phyloP scores from a whole-genome alignment of 2,888 invertebrate genomes.

The Hypercompe scribonia region DNA sequence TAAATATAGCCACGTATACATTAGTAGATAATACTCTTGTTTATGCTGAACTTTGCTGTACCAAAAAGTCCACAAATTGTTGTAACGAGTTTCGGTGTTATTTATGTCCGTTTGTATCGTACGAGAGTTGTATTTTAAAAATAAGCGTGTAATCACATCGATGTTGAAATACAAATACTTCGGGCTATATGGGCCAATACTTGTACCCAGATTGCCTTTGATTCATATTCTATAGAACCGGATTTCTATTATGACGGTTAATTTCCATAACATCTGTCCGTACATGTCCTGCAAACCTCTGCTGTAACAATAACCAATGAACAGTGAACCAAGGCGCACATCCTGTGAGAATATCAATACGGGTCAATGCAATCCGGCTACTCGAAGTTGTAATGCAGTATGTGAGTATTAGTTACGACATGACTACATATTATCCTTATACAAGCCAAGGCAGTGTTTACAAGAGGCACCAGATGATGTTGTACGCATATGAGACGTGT shows the following conservation, averaged over 20 bases:
- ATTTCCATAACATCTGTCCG: not conserved
- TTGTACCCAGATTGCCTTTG: not conserved
- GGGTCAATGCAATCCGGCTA: not conserved
- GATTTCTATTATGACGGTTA: not conserved
- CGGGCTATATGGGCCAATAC: too few relatives aligned
- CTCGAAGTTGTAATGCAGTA: not conserved
- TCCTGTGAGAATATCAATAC: not conserved
- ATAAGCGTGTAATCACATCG: too few relatives aligned
- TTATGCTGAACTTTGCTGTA: too few relatives aligned
- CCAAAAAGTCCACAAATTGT: too few relatives aligned
- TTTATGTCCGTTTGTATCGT: too few relatives aligned
- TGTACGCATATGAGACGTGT: not conserved
- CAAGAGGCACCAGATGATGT: slow-evolving; percentile 7
- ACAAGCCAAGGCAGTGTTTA: slow-evolving; percentile 5
- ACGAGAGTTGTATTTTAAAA: too few relatives aligned
- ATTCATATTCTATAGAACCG: not conserved
- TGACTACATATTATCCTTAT: slow-evolving; percentile 7
- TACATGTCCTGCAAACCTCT: not conserved
- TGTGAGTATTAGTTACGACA: slow-evolving; percentile 11
- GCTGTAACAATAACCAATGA: not conserved
- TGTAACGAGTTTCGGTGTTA: too few relatives aligned
- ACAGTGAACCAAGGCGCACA: not conserved
- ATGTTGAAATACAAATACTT: too few relatives aligned
- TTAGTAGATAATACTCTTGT: too few relatives aligned
- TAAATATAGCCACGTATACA: too few relatives aligned